These are phyloP conservation scores for Macaca mulatta DNA, from an alignment of 2,113 vertebrate species.

Conservation along the genomic window DNA sequence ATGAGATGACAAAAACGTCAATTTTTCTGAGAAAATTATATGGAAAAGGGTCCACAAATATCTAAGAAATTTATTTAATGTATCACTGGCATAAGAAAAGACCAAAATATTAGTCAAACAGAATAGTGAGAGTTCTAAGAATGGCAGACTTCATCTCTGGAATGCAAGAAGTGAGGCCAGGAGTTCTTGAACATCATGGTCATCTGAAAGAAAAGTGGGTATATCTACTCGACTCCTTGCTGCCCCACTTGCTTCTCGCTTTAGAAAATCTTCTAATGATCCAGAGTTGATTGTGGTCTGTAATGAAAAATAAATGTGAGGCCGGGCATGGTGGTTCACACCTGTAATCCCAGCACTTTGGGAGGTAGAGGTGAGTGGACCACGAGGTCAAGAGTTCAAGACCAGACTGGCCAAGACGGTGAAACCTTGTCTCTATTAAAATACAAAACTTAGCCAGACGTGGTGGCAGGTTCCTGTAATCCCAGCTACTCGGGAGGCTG, in stretches of 20 bases:
- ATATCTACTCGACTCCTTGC: background rate
- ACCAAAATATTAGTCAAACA: background rate
- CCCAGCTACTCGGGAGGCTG: too few relatives aligned
- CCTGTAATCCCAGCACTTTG: too few relatives aligned
- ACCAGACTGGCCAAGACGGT: too few relatives aligned
- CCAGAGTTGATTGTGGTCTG: background rate
- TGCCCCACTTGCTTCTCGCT: background rate
- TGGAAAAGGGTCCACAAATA: background rate
- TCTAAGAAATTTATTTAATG: background rate
- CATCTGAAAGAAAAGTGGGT: background rate
- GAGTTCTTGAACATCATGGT: background rate
- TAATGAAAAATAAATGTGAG: background rate
- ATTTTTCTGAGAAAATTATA: background rate
- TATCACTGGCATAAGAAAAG: background rate
- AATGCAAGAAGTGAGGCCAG: background rate
- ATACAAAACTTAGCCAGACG: too few relatives aligned
- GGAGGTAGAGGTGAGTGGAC: too few relatives aligned
- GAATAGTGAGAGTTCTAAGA: background rate
- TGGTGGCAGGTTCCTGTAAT: too few relatives aligned
- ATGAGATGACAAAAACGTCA: background rate
- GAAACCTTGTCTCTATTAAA: too few relatives aligned
- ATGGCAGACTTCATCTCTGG: background rate
- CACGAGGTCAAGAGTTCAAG: too few relatives aligned
- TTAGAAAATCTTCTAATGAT: background rate
- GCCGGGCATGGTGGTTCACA: too few relatives aligned